A percentile compares a stretch with the other conserved stretches of the same genome.
Conservation (phyloP, 1,140 invertebrate genomes). For the Drosophila sucinea region DNA sequence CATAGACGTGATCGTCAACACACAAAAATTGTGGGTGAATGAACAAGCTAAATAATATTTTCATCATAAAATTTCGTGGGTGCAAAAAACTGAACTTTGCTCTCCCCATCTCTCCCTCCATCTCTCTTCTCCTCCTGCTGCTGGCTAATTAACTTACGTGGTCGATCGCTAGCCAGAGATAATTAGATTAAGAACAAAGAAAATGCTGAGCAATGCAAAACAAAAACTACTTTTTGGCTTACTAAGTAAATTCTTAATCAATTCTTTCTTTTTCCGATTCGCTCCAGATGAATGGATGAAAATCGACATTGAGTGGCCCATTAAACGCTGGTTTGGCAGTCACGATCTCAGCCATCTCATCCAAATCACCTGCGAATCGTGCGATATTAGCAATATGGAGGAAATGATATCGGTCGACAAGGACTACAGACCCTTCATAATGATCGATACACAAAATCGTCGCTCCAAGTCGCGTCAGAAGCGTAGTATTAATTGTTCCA, state of each 20-base stretch:
- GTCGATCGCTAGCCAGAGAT: conserved; percentile 37
- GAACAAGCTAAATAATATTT: conserved; percentile 54
- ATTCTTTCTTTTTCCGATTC: conserved; percentile 9
- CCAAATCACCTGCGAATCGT: conserved; percentile 90
- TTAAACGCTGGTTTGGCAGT: conserved; percentile 89
- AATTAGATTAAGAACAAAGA: conserved; percentile 15
- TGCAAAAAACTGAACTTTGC: conserved; percentile 57
- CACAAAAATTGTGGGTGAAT: conserved; percentile 63
- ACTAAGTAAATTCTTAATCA: conserved; percentile 1
- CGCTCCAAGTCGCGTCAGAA: conserved; percentile 85
- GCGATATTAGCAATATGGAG: conserved; percentile 84
- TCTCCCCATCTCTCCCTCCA: neutral
- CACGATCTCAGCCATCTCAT: conserved; percentile 87
- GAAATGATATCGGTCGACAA: conserved; percentile 85
- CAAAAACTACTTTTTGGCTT: conserved; percentile 4
- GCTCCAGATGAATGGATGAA: conserved; percentile 90
- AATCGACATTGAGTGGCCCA: conserved; percentile 89
- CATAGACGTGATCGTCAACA: conserved; percentile 45
- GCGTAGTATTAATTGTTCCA: conserved; percentile 88
- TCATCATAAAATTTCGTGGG: conserved; percentile 21
- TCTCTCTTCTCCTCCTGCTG: too few species aligned
- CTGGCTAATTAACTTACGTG: conserved; percentile 35
- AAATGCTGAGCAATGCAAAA: neutral
- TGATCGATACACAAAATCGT: conserved; percentile 88
- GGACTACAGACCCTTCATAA: conserved; percentile 88